Evolutionary conservation across 2,888 invertebrate genomes (phyloP).

Genomic region (Drosophila birchii): DNA sequence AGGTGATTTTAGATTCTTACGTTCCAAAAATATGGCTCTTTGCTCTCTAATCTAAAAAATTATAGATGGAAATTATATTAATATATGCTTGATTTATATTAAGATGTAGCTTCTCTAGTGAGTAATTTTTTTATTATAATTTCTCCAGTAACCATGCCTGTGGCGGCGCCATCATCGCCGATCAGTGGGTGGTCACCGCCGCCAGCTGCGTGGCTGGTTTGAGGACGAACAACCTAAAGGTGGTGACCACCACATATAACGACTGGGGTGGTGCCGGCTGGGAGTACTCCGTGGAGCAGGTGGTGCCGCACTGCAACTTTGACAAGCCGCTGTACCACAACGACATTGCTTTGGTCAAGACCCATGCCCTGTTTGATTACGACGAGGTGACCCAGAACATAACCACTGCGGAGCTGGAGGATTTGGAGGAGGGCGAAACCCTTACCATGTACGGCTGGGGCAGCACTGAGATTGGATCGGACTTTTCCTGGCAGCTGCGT

Average conservation of each 20-base stretch:
- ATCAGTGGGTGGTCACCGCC: conserved; percentile 81
- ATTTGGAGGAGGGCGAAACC: conserved; percentile 85
- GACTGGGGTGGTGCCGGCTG: conserved; percentile 72
- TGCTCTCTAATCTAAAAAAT: no score
- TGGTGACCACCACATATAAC: conserved; percentile 80
- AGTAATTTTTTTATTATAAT: not conserved
- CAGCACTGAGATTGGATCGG: conserved; percentile 85
- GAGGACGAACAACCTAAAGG: conserved; percentile 65
- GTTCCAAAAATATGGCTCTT: no score
- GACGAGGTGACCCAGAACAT: conserved; percentile 86
- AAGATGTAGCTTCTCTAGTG: not conserved
- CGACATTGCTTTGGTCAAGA: conserved; percentile 89
- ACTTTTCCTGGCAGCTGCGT: conserved; percentile 86
- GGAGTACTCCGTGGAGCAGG: conserved; percentile 69
- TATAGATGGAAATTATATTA: no score
- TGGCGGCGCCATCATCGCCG: conserved; percentile 81
- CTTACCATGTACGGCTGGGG: conserved; percentile 88
- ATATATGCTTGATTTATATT: no score
- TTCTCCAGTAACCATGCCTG: conserved; percentile 81
- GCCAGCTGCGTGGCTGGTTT: conserved; percentile 82
- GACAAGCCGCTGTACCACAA: conserved; percentile 85
- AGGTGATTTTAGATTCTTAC: not conserved
- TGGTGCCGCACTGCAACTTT: conserved; percentile 78
- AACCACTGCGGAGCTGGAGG: conserved; percentile 86
- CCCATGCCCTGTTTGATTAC: conserved; percentile 86